A percentile compares a stretch with the other conserved stretches of the same genome.
Evolutionary conservation across 2,113 vertebrate species (phyloP).

Genomic region (Corydoras sp.): DNA sequence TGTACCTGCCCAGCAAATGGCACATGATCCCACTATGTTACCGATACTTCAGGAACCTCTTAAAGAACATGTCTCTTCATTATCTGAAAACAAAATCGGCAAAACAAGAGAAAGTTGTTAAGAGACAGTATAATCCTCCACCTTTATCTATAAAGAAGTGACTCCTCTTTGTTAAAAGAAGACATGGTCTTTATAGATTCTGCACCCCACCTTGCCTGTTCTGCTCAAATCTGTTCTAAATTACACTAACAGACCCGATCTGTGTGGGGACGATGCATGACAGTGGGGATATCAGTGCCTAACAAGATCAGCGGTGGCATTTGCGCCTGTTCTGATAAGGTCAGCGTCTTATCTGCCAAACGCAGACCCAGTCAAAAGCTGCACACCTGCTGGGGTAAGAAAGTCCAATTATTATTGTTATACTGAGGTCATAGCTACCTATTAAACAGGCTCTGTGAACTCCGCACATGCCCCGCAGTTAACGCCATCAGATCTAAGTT

Average conservation of each 20-base stretch:
- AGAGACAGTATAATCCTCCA: background rate
- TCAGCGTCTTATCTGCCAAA: conserved; percentile 31
- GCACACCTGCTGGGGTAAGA: conserved; percentile 24
- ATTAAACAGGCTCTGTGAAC: too few species aligned
- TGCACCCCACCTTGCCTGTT: background rate
- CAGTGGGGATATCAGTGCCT: conserved; percentile 17
- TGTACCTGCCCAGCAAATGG: too few species aligned
- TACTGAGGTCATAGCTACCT: background rate
- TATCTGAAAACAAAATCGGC: too few species aligned
- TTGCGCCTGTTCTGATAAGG: conserved; percentile 29
- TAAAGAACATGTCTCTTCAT: too few species aligned
- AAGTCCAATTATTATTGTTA: conserved; percentile 28
- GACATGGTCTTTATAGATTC: background rate
- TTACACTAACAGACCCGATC: background rate
- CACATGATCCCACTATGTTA: too few species aligned
- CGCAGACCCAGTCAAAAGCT: conserved; percentile 26
- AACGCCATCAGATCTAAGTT: conserved; percentile 5
- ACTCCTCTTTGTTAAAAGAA: background rate
- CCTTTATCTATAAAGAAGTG: background rate
- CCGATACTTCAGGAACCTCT: too few species aligned
- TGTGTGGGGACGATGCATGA: conserved; percentile 10
- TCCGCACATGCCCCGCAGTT: background rate
- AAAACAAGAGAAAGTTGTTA: background rate
- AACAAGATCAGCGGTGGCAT: conserved; percentile 39
- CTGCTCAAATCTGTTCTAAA: conserved; percentile 4